A percentile compares a stretch with the other conserved stretches of the same genome.
phyloP scores from a whole-genome alignment of 2,113 vertebrate species.

The Corythoichthys haematopterus region DNA sequence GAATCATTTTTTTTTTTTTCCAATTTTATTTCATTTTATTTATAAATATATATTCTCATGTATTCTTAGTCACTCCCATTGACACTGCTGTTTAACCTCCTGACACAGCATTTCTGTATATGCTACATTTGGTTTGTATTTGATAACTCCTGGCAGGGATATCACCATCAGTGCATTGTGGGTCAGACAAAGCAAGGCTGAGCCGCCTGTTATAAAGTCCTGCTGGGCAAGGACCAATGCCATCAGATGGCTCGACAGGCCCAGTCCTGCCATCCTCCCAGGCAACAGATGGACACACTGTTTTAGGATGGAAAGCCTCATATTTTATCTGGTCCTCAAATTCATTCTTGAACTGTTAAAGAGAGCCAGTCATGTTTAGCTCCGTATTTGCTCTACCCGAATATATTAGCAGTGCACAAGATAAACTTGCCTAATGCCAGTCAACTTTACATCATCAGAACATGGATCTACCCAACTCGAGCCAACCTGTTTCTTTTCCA shows the following conservation, averaged over 20 bases:
- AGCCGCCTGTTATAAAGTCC: conserved; percentile 37
- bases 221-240: conserved; percentile 25
- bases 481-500: too few species aligned
- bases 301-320: conserved; percentile 13
- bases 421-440: background rate
- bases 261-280: conserved; percentile 16
- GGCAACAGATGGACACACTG: conserved; percentile 44
- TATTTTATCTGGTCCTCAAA: conserved; percentile 16
- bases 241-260: conserved; percentile 23
- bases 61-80: background rate
- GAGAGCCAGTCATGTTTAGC: background rate
- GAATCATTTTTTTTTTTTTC: too few species aligned
- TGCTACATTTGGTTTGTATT: conserved; percentile 21
- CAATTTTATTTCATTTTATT: too few species aligned
- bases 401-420: background rate
- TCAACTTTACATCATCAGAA: too few species aligned
- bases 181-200: conserved; percentile 52
- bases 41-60: too few species aligned
- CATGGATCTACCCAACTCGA: too few species aligned
- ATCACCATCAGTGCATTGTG: conserved; percentile 43
- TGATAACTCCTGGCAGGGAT: conserved; percentile 23
- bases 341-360: background rate
- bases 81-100: conserved; percentile 17
- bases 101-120: conserved; percentile 22
- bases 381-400: too few species aligned